These are phyloP conservation scores for Penaeus monodon DNA, from an alignment of 2,888 invertebrate genomes.

Conservation along the genomic window DNA sequence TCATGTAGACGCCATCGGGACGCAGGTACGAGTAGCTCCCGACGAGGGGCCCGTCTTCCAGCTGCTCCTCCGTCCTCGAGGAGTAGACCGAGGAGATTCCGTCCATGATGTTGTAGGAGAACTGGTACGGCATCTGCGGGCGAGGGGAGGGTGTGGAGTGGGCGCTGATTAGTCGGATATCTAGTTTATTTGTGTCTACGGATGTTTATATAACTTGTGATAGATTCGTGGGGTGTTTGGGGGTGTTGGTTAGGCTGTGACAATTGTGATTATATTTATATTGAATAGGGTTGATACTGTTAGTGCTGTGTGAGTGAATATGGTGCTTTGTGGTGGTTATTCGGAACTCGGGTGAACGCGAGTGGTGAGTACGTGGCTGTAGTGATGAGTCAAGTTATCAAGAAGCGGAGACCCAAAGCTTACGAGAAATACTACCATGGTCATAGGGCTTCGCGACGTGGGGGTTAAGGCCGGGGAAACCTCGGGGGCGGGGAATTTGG, in stretches of 20 bases:
- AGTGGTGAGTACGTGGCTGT: too few relatives aligned
- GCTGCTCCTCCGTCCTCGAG: conserved; percentile 32
- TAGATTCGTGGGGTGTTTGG: neutral
- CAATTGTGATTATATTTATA: too few relatives aligned
- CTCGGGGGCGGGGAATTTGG: neutral
- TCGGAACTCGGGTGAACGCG: too few relatives aligned
- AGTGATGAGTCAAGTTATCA: too few relatives aligned
- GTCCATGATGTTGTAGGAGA: conserved; percentile 47
- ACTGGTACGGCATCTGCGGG: conserved; percentile 41
- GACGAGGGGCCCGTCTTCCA: conserved; percentile 17
- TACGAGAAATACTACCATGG: too few relatives aligned
- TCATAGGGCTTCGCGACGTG: neutral
- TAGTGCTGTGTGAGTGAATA: too few relatives aligned
- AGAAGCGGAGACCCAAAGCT: too few relatives aligned
- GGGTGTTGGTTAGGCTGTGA: neutral
- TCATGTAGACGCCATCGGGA: conserved; percentile 60
- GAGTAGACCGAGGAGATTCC: conserved; percentile 39
- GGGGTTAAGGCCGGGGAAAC: conserved; percentile 1
- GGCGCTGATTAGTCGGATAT: neutral
- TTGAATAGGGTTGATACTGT: too few relatives aligned
- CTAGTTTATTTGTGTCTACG: neutral
- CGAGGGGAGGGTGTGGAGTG: neutral
- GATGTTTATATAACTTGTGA: neutral
- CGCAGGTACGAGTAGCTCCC: conserved; percentile 58
- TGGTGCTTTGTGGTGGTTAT: too few relatives aligned